phyloP scores from a whole-genome alignment of 2,888 invertebrate species.

The Amphimallon solstitiale region DNA sequence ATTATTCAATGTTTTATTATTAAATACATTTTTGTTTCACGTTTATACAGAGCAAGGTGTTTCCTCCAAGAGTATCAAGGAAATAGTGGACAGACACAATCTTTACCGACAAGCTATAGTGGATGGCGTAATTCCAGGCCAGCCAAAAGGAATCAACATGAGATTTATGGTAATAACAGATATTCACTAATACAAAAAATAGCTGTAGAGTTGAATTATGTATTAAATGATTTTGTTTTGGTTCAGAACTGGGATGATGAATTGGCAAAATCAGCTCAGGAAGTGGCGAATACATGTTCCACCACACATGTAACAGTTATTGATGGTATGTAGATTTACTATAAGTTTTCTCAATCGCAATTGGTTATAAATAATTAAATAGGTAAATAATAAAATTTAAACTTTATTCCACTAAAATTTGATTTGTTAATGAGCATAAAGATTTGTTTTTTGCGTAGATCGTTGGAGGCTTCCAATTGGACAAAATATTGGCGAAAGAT shows the following conservation, averaged over 20 bases:
- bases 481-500: neutral
- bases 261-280: slow-evolving; percentile 3
- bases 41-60: neutral
- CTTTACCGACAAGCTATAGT: neutral
- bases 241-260: slow-evolving; percentile 9
- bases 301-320: neutral
- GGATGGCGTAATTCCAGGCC: neutral
- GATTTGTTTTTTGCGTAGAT: neutral
- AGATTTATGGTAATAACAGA: neutral
- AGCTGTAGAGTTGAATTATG: too few relatives aligned
- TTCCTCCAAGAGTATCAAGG: neutral
- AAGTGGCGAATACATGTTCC: slow-evolving; percentile 3
- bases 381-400: too few relatives aligned
- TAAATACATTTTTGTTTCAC: neutral
- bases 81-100: neutral
- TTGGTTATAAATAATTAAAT: too few relatives aligned
- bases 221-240: neutral
- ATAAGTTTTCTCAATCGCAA: too few relatives aligned
- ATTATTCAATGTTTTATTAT: neutral
- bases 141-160: slow-evolving; percentile 5
- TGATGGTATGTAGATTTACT: neutral
- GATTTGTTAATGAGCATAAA: too few relatives aligned
- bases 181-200: too few relatives aligned
- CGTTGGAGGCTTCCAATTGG: slow-evolving; percentile 12
- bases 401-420: neutral